Percentiles rank a stretch among this genome's conserved stretches.
Conservation (phyloP, 2,113 vertebrate species). For the Thryonomys swinderianus region DNA sequence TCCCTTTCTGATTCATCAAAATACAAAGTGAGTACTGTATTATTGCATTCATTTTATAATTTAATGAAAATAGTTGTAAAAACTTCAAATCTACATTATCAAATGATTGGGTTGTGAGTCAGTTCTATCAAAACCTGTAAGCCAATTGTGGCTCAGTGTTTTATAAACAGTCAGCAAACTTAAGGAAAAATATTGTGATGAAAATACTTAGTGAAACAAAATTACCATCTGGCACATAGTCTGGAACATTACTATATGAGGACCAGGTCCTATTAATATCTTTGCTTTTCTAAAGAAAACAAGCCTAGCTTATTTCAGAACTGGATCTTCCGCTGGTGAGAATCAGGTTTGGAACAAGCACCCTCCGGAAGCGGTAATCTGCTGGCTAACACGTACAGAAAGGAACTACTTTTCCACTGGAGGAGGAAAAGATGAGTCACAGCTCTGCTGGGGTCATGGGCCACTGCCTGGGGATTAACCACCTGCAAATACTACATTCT, state of each 20-base stretch:
- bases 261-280: constrained; percentile 72
- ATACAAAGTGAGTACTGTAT: constrained; percentile 36
- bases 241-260: constrained; percentile 59
- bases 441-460: not conserved
- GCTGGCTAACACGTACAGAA: constrained; percentile 53
- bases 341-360: constrained; percentile 47
- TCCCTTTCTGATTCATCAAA: constrained; percentile 45
- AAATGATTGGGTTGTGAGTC: constrained; percentile 20
- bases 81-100: not conserved
- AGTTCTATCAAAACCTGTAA: constrained; percentile 64
- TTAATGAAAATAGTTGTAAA: constrained; percentile 10
- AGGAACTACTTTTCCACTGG: constrained; percentile 67
- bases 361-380: constrained; percentile 49
- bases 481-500: not conserved
- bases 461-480: not conserved
- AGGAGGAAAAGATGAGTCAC: not conserved
- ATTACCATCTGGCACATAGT: constrained; percentile 60
- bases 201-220: constrained; percentile 63
- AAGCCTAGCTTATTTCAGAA: not conserved
- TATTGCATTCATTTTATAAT: not conserved
- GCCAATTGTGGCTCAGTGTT: constrained; percentile 10
- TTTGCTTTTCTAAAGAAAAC: constrained; percentile 71
- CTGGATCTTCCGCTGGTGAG: constrained; percentile 12
- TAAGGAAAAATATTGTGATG: constrained; percentile 69
- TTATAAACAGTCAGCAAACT: constrained; percentile 53